phyloP scores from a whole-genome alignment of 2,797 vertebrate species.

The Sebastes umbrosus region DNA sequence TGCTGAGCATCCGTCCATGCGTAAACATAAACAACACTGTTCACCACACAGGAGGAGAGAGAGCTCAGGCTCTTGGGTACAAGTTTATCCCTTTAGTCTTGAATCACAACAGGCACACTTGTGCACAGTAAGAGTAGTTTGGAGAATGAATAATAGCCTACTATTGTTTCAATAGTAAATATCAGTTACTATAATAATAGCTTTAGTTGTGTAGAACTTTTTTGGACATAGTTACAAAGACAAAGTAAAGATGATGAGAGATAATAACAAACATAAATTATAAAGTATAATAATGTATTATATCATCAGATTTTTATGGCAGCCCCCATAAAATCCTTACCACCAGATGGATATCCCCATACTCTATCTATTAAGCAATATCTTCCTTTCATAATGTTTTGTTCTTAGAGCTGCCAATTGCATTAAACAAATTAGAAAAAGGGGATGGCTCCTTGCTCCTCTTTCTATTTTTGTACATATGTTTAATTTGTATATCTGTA shows the following conservation, averaged over 20 bases:
- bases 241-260: not conserved
- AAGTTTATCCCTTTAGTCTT: not conserved
- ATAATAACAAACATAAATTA: not conserved
- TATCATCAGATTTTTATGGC: too few species aligned
- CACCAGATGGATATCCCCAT: too few species aligned
- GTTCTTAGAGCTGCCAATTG: too few species aligned
- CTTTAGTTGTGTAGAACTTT: not conserved
- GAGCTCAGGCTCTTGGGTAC: not conserved
- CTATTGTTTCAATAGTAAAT: not conserved
- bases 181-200: too few species aligned
- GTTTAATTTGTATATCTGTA: too few species aligned
- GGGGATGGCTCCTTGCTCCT: too few species aligned
- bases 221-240: not conserved
- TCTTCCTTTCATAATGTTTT: too few species aligned
- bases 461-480: too few species aligned
- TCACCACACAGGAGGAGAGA: not conserved
- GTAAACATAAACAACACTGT: not conserved
- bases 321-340: too few species aligned
- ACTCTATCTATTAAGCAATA: too few species aligned
- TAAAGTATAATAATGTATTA: too few species aligned
- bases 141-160: not conserved
- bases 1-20: constrained; percentile 12
- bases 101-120: not conserved
- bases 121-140: not conserved
- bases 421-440: too few species aligned